phyloP scores from a whole-genome alignment of 2,113 vertebrate species.

The Cricetomys ansorgei region DNA sequence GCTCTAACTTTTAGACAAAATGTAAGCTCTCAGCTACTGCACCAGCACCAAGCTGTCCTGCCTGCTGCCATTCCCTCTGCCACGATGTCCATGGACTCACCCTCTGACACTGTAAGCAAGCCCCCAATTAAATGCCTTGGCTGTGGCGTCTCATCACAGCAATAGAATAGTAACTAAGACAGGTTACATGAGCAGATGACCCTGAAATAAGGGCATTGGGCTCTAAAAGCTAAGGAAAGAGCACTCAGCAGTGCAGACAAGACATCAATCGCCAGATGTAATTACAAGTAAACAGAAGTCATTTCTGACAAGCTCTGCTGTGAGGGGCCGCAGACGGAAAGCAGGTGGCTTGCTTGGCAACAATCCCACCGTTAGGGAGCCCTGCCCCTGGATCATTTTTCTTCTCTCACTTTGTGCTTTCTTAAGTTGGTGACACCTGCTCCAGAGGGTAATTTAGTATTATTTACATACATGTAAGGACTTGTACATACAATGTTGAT shows the following conservation, averaged over 20 bases:
- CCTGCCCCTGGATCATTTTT: neutral
- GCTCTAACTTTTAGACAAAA: neutral
- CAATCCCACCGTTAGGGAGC: neutral
- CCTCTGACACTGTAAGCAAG: neutral
- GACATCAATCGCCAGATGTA: too few relatives aligned
- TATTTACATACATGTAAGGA: neutral
- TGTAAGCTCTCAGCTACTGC: neutral
- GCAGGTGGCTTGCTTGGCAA: neutral
- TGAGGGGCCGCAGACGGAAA: neutral
- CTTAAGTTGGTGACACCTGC: neutral
- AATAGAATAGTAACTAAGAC: neutral
- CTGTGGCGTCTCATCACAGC: neutral
- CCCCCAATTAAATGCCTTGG: neutral
- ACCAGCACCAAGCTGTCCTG: neutral
- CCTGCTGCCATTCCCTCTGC: neutral
- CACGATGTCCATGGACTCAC: neutral
- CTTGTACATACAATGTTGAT: neutral
- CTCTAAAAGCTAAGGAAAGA: neutral
- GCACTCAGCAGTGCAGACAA: neutral
- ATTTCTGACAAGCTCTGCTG: neutral
- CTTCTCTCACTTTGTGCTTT: conserved; percentile 7
- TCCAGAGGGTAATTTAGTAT: neutral
- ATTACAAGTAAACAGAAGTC: too few relatives aligned
- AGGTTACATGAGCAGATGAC: neutral
- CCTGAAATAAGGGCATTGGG: neutral